A percentile compares a stretch with the other conserved stretches of the same genome.
Conservation (phyloP, 2,113 vertebrate genomes). For the Callaeas wilsoni region DNA sequence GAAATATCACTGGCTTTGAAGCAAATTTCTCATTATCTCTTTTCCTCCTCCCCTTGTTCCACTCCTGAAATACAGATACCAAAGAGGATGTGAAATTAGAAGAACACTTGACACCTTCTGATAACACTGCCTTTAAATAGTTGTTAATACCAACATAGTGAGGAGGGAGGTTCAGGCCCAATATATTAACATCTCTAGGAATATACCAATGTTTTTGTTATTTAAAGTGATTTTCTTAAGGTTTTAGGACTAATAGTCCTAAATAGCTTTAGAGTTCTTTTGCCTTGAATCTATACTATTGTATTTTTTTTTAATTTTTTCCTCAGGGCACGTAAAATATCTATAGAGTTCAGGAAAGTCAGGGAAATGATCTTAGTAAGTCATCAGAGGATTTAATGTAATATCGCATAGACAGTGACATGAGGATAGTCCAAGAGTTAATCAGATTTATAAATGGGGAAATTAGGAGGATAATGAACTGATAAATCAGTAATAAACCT, state of each 20-base stretch:
- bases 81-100: background rate
- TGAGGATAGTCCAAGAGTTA: slow-evolving; percentile 67
- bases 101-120: background rate
- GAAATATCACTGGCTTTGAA: background rate
- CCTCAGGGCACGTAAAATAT: background rate
- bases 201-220: background rate
- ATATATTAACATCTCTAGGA: background rate
- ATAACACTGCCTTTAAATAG: background rate
- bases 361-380: slow-evolving; percentile 36
- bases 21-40: background rate
- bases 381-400: slow-evolving; percentile 56
- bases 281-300: background rate
- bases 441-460: slow-evolving; percentile 75
- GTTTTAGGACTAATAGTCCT: background rate
- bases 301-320: background rate
- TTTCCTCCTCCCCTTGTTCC: background rate
- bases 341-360: slow-evolving; percentile 19
- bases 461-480: slow-evolving; percentile 77
- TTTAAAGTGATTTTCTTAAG: background rate
- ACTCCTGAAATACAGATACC: background rate
- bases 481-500: slow-evolving; percentile 75
- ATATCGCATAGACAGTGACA: slow-evolving; percentile 52
- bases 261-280: background rate
- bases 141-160: background rate
- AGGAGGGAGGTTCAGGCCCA: background rate